Base-by-base conservation (phyloP, 2,797 vertebrate species). In the Ptychadena robeensis region DNA sequence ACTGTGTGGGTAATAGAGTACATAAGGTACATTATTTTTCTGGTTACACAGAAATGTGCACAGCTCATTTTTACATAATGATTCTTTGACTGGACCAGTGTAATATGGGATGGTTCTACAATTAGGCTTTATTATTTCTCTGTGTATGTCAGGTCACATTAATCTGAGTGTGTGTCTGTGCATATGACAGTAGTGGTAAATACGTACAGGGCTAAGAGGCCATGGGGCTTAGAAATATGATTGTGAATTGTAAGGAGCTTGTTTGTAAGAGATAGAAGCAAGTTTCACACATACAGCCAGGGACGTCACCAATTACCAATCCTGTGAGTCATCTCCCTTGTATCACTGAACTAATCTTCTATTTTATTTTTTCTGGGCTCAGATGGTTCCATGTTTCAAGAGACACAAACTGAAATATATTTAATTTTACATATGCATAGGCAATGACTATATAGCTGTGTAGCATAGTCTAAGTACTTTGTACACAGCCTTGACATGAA, bases 181-280 rank as follows among this genome's bases (percentile, higher is more conserved):
- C 75, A 78, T 78, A 78, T 68, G 38, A 67, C 38, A 64, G 4
- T 75, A 37, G 57, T 78, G 75, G 30, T 78, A 66, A 67, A 57
- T 53, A 8, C 66, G 31, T 10, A 34, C 63, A 68, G 35, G 32
- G n/a, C 38, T 27, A 31, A 18, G 64, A 31, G 12, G 25, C 5
- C 22, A 34, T 9, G 1, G 6, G 38, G 31, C 9, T 14, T 9
- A 31, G 31, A 78, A 40, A 27, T 27, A 67, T 67, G 37, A 25
- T 32, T 35, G 40, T 78, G 75, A 67, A 78, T 78, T 67, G 38
- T 78, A 78, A 78, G 48, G 34, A 78, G 63, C 75, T 78, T 67
- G 40, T 78, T 78, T 78, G 38, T 77, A 67, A 53, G 38, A 53
- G 64, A 78, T 27, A 77, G 7, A 77, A 67, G 25, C 25, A 67